Evolutionary conservation across 1,140 invertebrate genomes (phyloP), one percentile per base, ranked within the genome.

Genomic region (Cherax destructor): DNA sequence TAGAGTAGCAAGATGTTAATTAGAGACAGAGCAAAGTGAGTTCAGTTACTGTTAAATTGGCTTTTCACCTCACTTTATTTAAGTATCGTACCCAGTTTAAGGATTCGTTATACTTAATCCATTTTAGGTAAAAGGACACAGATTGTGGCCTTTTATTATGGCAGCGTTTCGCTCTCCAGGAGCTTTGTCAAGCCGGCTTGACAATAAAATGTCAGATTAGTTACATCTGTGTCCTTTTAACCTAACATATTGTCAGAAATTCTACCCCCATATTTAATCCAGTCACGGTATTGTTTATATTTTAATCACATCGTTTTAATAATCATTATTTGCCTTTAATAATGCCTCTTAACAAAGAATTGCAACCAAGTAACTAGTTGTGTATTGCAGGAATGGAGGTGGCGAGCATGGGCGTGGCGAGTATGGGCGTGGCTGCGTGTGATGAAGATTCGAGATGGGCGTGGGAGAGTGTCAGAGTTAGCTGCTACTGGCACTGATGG

Each of bases 401-500:
- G 52, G 16, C 59, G 9, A 41, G 30, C 30, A 41, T 41, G 30
- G 30, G 30, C 30, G 30, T 41, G 30, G 30, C 30, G 30, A 41
- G 30, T 2, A 83, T 89, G 87, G 87, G 47, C 79, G 61, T 4
- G 24, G 65, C 47, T 50, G 41, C 79, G 87, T 52, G 69, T 69
- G 80, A 74, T 11, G 80, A 9, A 16, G 79, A 30, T 80, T 10
- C 24, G n/a, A 41, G 61, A 69, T 21, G 87, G 80, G 79, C 50
- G 79, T 49, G 13, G 87, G 52, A 52, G 79, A 47, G 59, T n/a
- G 80, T 76, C 65, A 50, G 50, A 79, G 47, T 81, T 50, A 81
- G 79, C 56, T 81, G 86, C 59, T 77, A 47, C 13, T 10, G 56
- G 59, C 86, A 78, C 87, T 89, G 87, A 89, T 83, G 79, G 87